A percentile compares a stretch with the other conserved stretches of the same genome.
Conservation (phyloP, 2,113 vertebrate species). For the Stomatorhinus ivindoensis region DNA sequence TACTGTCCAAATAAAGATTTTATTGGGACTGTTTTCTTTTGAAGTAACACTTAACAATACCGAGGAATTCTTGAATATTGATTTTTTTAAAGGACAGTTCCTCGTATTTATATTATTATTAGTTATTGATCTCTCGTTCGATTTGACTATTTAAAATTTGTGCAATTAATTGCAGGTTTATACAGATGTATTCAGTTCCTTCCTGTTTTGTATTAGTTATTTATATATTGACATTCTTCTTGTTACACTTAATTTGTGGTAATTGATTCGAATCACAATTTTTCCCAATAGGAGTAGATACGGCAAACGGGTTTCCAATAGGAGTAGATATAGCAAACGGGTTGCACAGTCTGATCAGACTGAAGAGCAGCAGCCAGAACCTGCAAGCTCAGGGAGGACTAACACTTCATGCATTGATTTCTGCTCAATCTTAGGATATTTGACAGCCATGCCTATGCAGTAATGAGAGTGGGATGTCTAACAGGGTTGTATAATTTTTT, state of each 20-base stretch:
- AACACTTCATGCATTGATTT: background rate
- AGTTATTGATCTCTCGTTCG: background rate
- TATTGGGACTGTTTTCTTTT: background rate
- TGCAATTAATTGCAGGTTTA: background rate
- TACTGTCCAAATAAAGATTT: background rate
- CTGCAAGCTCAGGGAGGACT: too few relatives aligned
- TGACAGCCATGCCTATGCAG: background rate
- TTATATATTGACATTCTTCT: background rate
- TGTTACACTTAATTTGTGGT: background rate
- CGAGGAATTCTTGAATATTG: background rate
- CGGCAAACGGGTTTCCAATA: background rate
- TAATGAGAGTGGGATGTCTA: background rate
- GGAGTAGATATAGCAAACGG: background rate
- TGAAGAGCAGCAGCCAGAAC: background rate
- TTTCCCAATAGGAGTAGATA: background rate
- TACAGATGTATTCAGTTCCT: background rate
- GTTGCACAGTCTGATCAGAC: background rate
- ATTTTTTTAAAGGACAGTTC: background rate
- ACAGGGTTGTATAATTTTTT: background rate
- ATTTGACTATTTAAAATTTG: background rate
- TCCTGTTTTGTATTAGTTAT: background rate
- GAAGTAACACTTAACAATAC: background rate
- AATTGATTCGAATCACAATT: background rate
- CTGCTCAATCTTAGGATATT: background rate
- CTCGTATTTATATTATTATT: background rate